phyloP scores from a whole-genome alignment of 1,140 invertebrate genomes.

The Eumaeus atala region DNA sequence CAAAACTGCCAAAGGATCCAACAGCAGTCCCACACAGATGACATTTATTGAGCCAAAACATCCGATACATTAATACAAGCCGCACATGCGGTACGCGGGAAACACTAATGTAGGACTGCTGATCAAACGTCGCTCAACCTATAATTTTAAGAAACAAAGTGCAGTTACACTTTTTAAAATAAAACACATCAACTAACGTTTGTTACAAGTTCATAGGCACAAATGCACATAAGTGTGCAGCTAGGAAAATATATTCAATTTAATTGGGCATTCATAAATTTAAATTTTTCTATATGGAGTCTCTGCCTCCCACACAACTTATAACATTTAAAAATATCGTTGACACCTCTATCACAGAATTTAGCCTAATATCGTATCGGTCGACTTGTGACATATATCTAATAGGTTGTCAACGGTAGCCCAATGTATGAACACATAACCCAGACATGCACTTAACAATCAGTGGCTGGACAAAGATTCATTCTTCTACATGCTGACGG shows the following conservation, averaged over 20 bases:
- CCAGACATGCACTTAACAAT: conserved; percentile 21
- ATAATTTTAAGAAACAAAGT: conserved; percentile 39
- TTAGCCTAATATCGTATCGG: conserved; percentile 49
- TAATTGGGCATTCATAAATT: conserved; percentile 43
- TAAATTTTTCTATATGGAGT: conserved; percentile 29
- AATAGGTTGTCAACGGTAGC: conserved; percentile 22
- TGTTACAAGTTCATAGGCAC: conserved; percentile 49
- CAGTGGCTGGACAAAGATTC: conserved; percentile 40
- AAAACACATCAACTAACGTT: conserved; percentile 40
- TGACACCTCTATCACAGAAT: conserved; percentile 41
- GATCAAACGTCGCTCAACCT: conserved; percentile 37
- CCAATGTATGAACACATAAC: conserved; percentile 27
- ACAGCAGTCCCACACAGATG: conserved; percentile 45
- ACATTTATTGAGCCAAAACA: conserved; percentile 29
- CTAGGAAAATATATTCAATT: conserved; percentile 58
- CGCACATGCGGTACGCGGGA: neutral
- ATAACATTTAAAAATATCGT: conserved; percentile 24
- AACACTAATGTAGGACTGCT: conserved; percentile 37
- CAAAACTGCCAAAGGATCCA: conserved; percentile 33
- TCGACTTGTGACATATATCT: conserved; percentile 42
- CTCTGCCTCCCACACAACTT: conserved; percentile 21
- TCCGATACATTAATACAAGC: conserved; percentile 16
- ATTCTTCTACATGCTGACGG: conserved; percentile 45
- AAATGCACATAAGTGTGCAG: conserved; percentile 52
- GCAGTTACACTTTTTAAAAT: conserved; percentile 45